Base-by-base conservation (phyloP, 2,888 invertebrate genomes). In the Chydorus sphaericus region DNA sequence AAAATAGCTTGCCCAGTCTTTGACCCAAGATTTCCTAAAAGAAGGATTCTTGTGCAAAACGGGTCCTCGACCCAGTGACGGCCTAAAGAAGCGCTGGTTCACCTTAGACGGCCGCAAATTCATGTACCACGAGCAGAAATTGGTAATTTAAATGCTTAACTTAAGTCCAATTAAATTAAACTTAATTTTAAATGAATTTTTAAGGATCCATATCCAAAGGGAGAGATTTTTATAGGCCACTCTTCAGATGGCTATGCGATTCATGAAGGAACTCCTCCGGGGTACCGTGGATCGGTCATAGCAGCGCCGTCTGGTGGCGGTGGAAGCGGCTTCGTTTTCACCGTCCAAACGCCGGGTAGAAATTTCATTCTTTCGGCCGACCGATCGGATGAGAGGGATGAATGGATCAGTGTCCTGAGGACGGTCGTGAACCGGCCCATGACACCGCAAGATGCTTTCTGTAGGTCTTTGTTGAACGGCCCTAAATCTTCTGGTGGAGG, bases 1-100 rank as follows among this genome's bases (percentile, higher is more conserved):
- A n/a, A n/a, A n/a, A n/a, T 64, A 72, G 68, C 72, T 89, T 53
- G 74, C 82, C 3, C 75, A 77, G 28, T 79, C 81, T 61, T 73
- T 91, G 49, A 85, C 87, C 0, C 78, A 80, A 66, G 89, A 90
- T 70, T 91, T 90, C 70, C 76, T 82, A 0, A 79, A 82, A 65
- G 90, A 91, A 72, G 91, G 91, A 4, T 90, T 83, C 80, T 72
- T 92, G 37, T 83, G 82, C 79, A 92, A 92, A 73, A 90, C 89
- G 1, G 91, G 91, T 0, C 91, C 91, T 0, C 73, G 82, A 57
- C 75, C 78, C 3, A 81, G 80, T 4, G 90, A 91, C 66, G 83
- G 84, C 0, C 90, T 86, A 66, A 81, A 85, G 62, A 81, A 84
- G 62, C 73, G 91, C 50, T 92, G 91, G 91, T 90, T 90, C 68